Base-by-base conservation (phyloP, 2,797 vertebrate species). In the Centropyge bicolor region DNA sequence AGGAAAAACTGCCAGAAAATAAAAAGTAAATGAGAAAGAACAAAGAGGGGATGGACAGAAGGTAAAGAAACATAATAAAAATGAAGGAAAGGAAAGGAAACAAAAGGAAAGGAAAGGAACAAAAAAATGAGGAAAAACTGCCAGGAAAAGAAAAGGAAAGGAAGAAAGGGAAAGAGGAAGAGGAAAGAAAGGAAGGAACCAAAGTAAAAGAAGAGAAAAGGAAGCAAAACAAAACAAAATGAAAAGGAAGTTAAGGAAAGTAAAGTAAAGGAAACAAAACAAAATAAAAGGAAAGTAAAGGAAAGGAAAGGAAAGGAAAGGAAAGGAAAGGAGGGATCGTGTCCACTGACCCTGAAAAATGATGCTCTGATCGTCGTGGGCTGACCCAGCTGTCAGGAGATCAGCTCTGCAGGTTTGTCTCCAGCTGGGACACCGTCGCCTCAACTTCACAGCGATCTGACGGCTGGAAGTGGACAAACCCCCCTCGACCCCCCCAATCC, bases 401-500 rank as follows among this genome's bases (percentile, higher is more conserved):
- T 72, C 73, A 82, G 52, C 78, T 88, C 71, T 74, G 76, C 89
- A 91, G 92, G 91, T 90, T 93, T 57, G 91, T 89, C 95, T 95
- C 92, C 85, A 90, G 88, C 92, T 92, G 91, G 93, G 93, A 82
- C 93, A 84, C 88, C 89, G 89, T 95, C 95, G 93, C 90, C 89
- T 91, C 91, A 75, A 76, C 82, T 92, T 93, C 91, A 91, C 78
- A 87, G 93, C 91, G 94, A 95, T 94, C 91, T 92, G 91, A 86
- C 35, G 45, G 57, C 74, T 83, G 73, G 48, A 72, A 70, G 48
- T 43, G 24, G 72, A 56, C 46, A 59, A 40, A 8, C 27, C 36
- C 45, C 48, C 5, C 62, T 36, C 14, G 6, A 2, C 49, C 3
- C 65, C 61, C 19, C 40, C 10, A 2, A 43, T 54, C 27, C 35